Evolutionary conservation across 2,888 invertebrate species (phyloP).

Genomic region (Ophion costatus): DNA sequence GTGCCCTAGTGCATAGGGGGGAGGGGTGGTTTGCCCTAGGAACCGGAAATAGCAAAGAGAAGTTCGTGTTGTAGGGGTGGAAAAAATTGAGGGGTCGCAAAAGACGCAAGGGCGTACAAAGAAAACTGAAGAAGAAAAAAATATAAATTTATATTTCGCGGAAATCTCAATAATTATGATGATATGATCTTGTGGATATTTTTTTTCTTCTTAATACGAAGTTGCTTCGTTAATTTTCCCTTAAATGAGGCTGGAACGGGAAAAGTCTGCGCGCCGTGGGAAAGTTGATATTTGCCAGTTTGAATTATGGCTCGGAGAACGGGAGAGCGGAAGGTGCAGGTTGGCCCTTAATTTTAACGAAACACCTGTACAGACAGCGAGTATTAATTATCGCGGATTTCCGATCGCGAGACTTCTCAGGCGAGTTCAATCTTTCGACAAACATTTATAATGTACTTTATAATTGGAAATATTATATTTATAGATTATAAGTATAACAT

Average conservation of each 20-base stretch:
- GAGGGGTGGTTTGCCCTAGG: too few relatives aligned
- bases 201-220: neutral
- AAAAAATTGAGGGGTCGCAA: too few relatives aligned
- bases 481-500: too few relatives aligned
- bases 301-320: slow-evolving; percentile 65
- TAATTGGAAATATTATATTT: too few relatives aligned
- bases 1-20: too few relatives aligned
- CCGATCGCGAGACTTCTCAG: neutral
- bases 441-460: neutral
- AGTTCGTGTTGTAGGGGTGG: too few relatives aligned
- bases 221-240: slow-evolving; percentile 12
- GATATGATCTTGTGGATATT: slow-evolving; percentile 32
- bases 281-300: slow-evolving; percentile 70
- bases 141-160: neutral
- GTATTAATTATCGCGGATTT: neutral
- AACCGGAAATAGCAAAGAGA: too few relatives aligned
- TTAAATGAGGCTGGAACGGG: slow-evolving; percentile 11
- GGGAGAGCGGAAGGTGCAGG: slow-evolving; percentile 54
- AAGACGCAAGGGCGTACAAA: neutral
- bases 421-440: slow-evolving; percentile 6
- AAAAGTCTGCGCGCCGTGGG: slow-evolving; percentile 32
- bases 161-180: neutral
- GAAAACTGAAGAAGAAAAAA: neutral
- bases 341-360: slow-evolving; percentile 71
- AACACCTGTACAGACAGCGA: slow-evolving; percentile 56